phyloP scores from a whole-genome alignment of 2,888 invertebrate genomes.

The Agelastica alni region DNA sequence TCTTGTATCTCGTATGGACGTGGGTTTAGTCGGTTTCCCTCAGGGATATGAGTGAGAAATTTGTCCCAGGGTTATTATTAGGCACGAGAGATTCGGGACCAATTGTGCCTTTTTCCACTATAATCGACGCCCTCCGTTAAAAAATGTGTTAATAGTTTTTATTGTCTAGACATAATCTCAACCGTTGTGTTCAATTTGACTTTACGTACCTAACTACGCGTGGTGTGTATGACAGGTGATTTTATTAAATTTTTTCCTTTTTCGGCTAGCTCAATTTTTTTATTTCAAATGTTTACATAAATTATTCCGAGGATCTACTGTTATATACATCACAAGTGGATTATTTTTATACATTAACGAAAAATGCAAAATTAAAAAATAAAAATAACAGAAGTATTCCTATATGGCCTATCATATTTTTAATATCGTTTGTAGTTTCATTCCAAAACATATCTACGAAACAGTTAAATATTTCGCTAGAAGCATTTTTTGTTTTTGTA shows the following conservation, averaged over 20 bases:
- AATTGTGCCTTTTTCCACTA: conserved; percentile 41
- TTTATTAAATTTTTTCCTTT: conserved; percentile 26
- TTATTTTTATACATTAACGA: conserved; percentile 49
- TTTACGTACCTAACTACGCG: conserved; percentile 54
- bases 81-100: conserved; percentile 43
- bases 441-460: neutral
- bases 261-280: conserved; percentile 50
- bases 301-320: conserved; percentile 33
- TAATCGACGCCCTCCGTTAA: conserved; percentile 40
- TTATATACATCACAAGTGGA: conserved; percentile 54
- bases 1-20: conserved; percentile 37
- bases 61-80: conserved; percentile 40
- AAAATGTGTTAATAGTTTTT: conserved; percentile 48
- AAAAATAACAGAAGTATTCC: neutral
- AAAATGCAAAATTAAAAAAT: conserved; percentile 43
- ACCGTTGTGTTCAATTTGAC: conserved; percentile 57
- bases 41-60: conserved; percentile 39
- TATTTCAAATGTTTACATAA: conserved; percentile 26
- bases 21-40: conserved; percentile 47
- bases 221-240: conserved; percentile 53
- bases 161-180: conserved; percentile 47
- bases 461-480: neutral
- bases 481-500: conserved; percentile 52
- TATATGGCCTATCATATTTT: neutral
- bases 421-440: neutral